Base-by-base conservation (phyloP, 2,888 invertebrate species). In the Cerastoderma edule region DNA sequence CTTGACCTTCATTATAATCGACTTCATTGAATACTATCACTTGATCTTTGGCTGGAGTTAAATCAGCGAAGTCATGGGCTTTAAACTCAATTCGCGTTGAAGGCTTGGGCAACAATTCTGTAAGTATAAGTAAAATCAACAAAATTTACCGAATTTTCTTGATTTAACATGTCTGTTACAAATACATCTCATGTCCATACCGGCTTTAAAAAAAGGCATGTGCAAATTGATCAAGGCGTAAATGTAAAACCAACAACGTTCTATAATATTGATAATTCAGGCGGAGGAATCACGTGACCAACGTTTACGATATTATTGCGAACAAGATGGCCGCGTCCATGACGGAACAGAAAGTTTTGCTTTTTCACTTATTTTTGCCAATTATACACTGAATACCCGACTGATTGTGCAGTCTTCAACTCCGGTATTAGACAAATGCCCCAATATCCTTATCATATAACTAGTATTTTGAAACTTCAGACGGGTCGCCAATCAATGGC, bases 1-100 rank as follows among this genome's bases (percentile, higher is more conserved):
- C 66, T 33, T 66, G 32, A 13, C 66, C 66, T 66, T 66, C 32
- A 53, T 66, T 66, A 1, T 53, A 16, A 19, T 33, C 24, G 1
- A 33, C 53, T n/a, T 24, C 30, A 66, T 53, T n/a, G n/a, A n/a
- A n/a, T 3, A 66, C 33, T 6, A 66, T 33, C 16, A 48, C 35
- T 22, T 66, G 50, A 6, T 53, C 66, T n/a, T 60, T n/a, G 0
- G 4, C 19, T 39, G 22, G 39, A 0, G 27, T 35, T 39, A 22
- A 24, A 19, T 60, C 39, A 2, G 4, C 16, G 16, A 60, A 24
- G 1, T 24, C 39, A 27, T 24, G n/a, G 24, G 60, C 39, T 6
- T 27, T 0, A 19, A 60, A 60, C 33, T 39, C 24, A 8, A 60
- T 44, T 1, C 27, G 16, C 16, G 22, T 35, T 6, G 10, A 35